Evolutionary conservation across 2,888 invertebrate genomes (phyloP).

Genomic region (Diloba caeruleocephala): DNA sequence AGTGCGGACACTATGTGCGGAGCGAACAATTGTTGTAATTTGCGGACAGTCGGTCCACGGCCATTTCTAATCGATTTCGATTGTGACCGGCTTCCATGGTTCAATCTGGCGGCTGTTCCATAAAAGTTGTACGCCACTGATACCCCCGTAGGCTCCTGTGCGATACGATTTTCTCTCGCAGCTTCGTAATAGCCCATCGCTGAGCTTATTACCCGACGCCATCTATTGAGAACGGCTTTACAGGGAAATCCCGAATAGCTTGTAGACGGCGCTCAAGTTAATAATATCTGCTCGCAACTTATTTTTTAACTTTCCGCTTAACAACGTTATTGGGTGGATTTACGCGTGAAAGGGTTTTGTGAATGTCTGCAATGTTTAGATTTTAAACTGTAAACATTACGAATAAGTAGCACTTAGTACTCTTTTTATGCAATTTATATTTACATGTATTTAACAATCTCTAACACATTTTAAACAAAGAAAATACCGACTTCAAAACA

Average conservation of each 20-base stretch:
- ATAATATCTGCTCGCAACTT: constrained; percentile 74
- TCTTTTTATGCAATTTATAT: no score
- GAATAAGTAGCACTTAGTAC: no score
- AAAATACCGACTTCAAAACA: no score
- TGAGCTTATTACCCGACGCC: constrained; percentile 86
- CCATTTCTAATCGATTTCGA: constrained; percentile 80
- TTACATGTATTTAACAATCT: no score
- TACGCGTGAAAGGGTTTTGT: constrained; percentile 21
- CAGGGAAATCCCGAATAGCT: constrained; percentile 86
- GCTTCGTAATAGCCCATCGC: constrained; percentile 84
- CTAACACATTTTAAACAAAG: no score
- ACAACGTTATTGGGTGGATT: constrained; percentile 60
- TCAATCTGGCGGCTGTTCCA: constrained; percentile 69
- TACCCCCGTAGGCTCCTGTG: constrained; percentile 70
- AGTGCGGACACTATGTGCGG: constrained; percentile 16
- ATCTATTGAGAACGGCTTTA: constrained; percentile 88
- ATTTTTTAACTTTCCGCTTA: constrained; percentile 71
- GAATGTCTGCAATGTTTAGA: constrained; percentile 1
- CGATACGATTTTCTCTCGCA: constrained; percentile 82
- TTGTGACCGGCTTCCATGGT: constrained; percentile 69
- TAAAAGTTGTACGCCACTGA: constrained; percentile 78
- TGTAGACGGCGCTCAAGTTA: constrained; percentile 79
- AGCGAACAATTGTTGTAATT: constrained; percentile 77
- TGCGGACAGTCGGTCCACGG: constrained; percentile 67
- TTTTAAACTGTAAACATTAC: not conserved